A percentile compares a stretch with the other conserved stretches of the same genome.
phyloP scores from a whole-genome alignment of 1,140 invertebrate species.

The Bombus fervidus region DNA sequence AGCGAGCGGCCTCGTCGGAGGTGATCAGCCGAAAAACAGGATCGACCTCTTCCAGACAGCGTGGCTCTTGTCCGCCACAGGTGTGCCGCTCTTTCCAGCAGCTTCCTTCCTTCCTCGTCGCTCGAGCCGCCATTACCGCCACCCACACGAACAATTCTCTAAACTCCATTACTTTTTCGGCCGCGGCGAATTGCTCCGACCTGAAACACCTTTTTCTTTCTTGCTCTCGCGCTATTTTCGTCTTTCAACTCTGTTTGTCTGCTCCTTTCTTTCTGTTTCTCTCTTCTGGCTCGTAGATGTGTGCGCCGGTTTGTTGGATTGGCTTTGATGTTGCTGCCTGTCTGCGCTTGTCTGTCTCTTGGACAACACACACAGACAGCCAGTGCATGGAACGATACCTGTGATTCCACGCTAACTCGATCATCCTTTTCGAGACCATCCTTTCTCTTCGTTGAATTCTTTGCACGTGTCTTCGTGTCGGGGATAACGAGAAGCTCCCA shows the following conservation, averaged over 20 bases:
- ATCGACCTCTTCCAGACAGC: slow-evolving; percentile 43
- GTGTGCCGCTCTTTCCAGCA: slow-evolving; percentile 32
- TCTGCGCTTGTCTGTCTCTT: neutral
- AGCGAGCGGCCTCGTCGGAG: slow-evolving; percentile 16
- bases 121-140: slow-evolving; percentile 43
- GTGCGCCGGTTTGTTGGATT: neutral
- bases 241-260: neutral
- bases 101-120: slow-evolving; percentile 47
- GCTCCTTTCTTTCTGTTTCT: neutral
- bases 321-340: neutral
- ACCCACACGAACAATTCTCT: slow-evolving; percentile 48
- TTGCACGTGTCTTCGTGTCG: neutral
- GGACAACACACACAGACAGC: neutral
- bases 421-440: neutral
- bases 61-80: slow-evolving; percentile 46
- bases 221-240: neutral
- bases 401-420: slow-evolving; percentile 16
- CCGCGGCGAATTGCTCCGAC: slow-evolving; percentile 29
- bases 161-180: slow-evolving; percentile 56
- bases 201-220: neutral
- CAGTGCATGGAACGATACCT: slow-evolving; percentile 1
- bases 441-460: neutral
- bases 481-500: neutral
- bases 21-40: slow-evolving; percentile 41
- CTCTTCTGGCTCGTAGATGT: neutral